phyloP scores from a whole-genome alignment of 2,113 vertebrate species.

The Corynorhinus townsendii region DNA sequence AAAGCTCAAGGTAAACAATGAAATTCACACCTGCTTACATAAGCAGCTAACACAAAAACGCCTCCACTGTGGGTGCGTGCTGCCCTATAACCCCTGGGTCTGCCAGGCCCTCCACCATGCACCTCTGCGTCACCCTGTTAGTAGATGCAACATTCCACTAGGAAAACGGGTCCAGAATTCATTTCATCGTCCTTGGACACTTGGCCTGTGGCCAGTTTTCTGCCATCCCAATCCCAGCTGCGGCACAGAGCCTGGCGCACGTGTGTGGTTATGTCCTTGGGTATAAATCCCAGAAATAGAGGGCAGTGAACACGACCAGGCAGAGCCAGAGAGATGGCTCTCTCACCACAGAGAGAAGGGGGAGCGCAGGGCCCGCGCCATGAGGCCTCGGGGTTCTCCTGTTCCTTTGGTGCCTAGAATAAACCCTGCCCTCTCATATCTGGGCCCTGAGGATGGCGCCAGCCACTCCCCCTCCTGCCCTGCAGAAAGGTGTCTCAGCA shows the following conservation, averaged over 20 bases:
- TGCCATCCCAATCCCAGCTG: background rate
- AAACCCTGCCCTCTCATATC: background rate
- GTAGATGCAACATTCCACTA: background rate
- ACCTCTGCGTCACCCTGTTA: background rate
- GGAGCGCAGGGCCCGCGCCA: background rate
- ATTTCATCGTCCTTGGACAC: background rate
- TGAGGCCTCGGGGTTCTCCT: background rate
- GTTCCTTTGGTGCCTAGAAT: rapidly evolving
- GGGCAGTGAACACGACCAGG: background rate
- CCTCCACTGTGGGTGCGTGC: rapidly evolving
- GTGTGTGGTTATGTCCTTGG: background rate
- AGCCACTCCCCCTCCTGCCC: background rate
- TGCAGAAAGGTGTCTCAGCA: background rate
- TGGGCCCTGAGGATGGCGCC: background rate
- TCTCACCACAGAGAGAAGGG: no score
- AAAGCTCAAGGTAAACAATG: background rate
- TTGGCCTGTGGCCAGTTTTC: no score
- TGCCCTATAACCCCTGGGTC: rapidly evolving
- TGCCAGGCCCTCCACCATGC: rapidly evolving
- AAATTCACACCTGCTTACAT: rapidly evolving
- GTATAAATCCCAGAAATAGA: background rate
- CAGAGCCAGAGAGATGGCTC: rapidly evolving
- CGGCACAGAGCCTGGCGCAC: background rate
- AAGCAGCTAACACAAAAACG: background rate
- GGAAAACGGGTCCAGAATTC: background rate